Evolutionary conservation across 2,888 invertebrate genomes (phyloP).

Genomic region (Protonemura montana): DNA sequence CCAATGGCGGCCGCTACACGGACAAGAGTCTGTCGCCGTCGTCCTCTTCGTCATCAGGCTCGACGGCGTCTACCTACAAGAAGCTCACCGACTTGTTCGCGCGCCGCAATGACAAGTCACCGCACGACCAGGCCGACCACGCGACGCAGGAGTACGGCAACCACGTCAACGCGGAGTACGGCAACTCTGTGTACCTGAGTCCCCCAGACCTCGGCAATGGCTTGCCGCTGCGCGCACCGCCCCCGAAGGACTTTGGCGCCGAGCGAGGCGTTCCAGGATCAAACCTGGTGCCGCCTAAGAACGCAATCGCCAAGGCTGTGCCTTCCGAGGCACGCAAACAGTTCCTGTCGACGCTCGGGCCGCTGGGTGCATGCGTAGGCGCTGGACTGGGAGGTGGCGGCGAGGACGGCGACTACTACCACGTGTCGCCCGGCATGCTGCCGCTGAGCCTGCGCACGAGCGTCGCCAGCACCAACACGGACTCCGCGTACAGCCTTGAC

Average conservation of each 20-base stretch:
- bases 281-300: slow-evolving; percentile 50
- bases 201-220: slow-evolving; percentile 67
- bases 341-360: slow-evolving; percentile 80
- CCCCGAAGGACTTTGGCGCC: slow-evolving; percentile 42
- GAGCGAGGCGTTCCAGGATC: slow-evolving; percentile 29
- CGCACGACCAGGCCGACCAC: slow-evolving; percentile 20
- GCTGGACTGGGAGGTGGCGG: slow-evolving; percentile 52
- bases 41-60: slow-evolving; percentile 66
- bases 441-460: slow-evolving; percentile 38
- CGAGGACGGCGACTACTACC: slow-evolving; percentile 64
- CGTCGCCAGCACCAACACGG: slow-evolving; percentile 58
- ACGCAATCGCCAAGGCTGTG: slow-evolving; percentile 57
- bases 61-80: slow-evolving; percentile 71
- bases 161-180: slow-evolving; percentile 22
- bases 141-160: slow-evolving; percentile 22
- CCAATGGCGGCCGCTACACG: slow-evolving; percentile 26
- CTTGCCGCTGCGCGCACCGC: slow-evolving; percentile 36
- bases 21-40: slow-evolving; percentile 48
- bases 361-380: slow-evolving; percentile 79
- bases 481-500: slow-evolving; percentile 72
- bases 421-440: slow-evolving; percentile 59
- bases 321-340: slow-evolving; percentile 75
- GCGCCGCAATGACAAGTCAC: slow-evolving; percentile 55
- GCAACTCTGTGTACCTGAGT: slow-evolving; percentile 51
- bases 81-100: slow-evolving; percentile 70